phyloP scores from a whole-genome alignment of 2,113 vertebrate species.

The Phocoena sinus region DNA sequence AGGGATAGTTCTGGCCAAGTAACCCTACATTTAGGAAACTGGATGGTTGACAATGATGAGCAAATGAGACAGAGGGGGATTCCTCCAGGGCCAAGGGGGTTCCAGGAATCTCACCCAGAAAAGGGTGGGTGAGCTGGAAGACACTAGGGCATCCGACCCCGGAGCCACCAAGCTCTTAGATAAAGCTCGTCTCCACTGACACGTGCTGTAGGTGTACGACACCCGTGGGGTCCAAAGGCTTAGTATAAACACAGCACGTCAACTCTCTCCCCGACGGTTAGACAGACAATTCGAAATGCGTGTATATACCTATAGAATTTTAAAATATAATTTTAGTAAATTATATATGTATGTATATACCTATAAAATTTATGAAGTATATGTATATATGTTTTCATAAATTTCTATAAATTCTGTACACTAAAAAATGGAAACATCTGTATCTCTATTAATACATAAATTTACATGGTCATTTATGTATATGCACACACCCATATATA shows the following conservation, averaged over 20 bases:
- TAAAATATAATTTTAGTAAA: neutral
- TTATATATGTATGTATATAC: neutral
- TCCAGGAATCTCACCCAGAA: neutral
- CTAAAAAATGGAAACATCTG: neutral
- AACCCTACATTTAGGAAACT: no score
- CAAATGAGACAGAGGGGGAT: no score
- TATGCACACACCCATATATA: neutral
- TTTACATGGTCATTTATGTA: neutral
- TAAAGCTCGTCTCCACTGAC: neutral
- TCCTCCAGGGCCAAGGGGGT: no score
- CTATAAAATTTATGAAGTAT: neutral
- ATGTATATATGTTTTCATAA: neutral
- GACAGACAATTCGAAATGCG: fast-evolving
- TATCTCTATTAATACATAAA: neutral
- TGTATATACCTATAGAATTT: neutral
- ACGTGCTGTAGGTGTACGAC: no score
- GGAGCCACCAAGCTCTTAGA: neutral
- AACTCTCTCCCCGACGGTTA: neutral
- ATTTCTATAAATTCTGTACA: neutral
- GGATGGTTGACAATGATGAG: no score
- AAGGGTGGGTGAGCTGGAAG: neutral
- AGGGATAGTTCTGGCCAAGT: neutral
- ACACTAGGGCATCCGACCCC: neutral
- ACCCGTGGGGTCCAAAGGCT: neutral
- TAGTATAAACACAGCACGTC: neutral